Base-by-base conservation (phyloP, 2,888 invertebrate genomes). In the Monochamus alternatus region DNA sequence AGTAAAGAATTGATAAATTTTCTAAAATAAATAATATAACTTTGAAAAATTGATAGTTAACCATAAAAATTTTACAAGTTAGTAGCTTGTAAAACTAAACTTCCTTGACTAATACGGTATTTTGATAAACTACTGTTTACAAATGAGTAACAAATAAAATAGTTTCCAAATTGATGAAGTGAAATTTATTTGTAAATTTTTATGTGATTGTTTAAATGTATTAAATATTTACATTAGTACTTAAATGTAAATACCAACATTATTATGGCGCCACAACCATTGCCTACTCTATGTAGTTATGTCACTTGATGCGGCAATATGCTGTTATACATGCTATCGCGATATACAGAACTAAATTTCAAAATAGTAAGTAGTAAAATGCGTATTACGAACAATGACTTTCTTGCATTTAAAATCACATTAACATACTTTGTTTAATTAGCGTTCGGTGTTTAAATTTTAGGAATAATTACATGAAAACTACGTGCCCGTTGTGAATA, bases 351-450 rank as follows among this genome's bases (percentile, higher is more conserved):
- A 47, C 9, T 12, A 10, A 12, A 32, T 62, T 62, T 62, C 62
- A 62, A 62, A 62, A 62, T 62, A 62, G 38, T 43, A 63, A 12
- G 62, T 22, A 63, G 62, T 31, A 22, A 63, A 63, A 43, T 14
- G 43, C 12, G 12, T 43, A 43, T 63, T 63, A 43, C 5, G n/a
- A 14, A 43, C 62, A 63, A 44, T 12, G 47, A 51, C 65, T 65
- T 47, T 65, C 65, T 51, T 51, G 22, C 64, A 43, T 14, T 64
- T 64, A 65, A 63, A 65, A 47, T 30, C 44, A 47, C 65, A 65
- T 65, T 63, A 63, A 63, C 62, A 63, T 63, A 43, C 62, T 63
- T 63, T 65, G 30, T 51, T 65, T 65, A 65, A 65, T 65, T 65
- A 65, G 5, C 22, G 1, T 22, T 22, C 22, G 22, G 22, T n/a